Percentiles rank a stretch among this genome's conserved stretches.
Conservation (phyloP, 2,113 vertebrate genomes). For the Balaeniceps rex region DNA sequence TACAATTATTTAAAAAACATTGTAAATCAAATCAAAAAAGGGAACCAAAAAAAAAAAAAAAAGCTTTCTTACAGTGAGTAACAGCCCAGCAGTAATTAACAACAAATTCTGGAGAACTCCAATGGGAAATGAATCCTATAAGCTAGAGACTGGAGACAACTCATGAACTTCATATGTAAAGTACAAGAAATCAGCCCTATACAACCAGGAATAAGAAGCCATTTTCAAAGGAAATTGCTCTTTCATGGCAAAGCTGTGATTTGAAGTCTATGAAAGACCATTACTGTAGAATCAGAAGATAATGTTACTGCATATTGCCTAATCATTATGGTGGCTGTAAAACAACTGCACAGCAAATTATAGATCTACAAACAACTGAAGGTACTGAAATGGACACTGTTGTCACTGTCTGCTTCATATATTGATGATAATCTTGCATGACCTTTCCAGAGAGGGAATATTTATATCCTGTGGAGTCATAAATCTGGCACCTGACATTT, state of each 20-base stretch:
- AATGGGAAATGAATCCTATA: not conserved
- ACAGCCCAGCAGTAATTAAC: not conserved
- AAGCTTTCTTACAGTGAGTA: not conserved
- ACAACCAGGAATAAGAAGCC: not conserved
- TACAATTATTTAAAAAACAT: not conserved
- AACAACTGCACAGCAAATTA: slow-evolving; percentile 51
- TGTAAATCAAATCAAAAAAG: not conserved
- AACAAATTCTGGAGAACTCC: not conserved
- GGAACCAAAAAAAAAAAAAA: not conserved
- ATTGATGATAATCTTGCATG: slow-evolving; percentile 49
- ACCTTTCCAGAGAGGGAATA: slow-evolving; percentile 54
- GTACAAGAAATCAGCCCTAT: not conserved
- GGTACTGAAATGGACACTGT: not conserved
- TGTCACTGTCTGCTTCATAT: slow-evolving; percentile 50
- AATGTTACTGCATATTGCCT: not conserved
- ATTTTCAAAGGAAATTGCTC: not conserved
- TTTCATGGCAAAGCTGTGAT: not conserved
- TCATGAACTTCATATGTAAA: not conserved
- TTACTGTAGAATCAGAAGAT: slow-evolving; percentile 5
- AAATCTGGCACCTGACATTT: slow-evolving; percentile 61
- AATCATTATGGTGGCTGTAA: slow-evolving; percentile 40
- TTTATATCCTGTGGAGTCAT: slow-evolving; percentile 42
- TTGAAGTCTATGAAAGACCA: not conserved
- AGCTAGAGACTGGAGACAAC: not conserved
- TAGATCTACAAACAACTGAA: slow-evolving; percentile 8